Evolutionary conservation across 2,113 vertebrate species (phyloP), one percentile per base, ranked within the genome.

Genomic region (Butorides virescens): DNA sequence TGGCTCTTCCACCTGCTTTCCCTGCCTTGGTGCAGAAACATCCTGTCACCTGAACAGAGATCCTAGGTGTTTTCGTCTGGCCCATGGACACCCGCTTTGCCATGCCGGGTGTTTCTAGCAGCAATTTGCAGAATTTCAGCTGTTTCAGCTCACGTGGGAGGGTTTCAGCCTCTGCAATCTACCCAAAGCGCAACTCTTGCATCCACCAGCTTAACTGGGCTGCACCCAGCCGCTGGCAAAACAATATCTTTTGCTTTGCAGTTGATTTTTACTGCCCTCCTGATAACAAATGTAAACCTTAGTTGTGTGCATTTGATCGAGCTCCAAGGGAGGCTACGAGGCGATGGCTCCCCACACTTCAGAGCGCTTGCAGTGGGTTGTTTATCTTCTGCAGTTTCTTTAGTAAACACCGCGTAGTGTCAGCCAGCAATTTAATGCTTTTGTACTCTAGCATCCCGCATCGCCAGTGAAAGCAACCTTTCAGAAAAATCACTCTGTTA

Each of bases 401-500:
- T 71, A 67, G 90, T 70, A 92, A 97, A 86, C 56, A n/a, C 49
- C 5, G 7, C 11, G 27, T 10, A 36, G 27, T 27, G 34, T 90
- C 91, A 92, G 53, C 11, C 73, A 72, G 62, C 30, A 73, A 75
- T 90, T 91, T 95, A 83, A 67, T 70, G 77, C 74, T 96, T 96
- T 95, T 96, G 77, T 87, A 83, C 34, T 86, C 80, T 36, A 82
- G 89, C 67, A 70, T 89, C 22, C 61, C 49, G 76, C 30, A 29
- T 21, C 93, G 81, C 61, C 91, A 91, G 71, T 74, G 85, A 96
- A 97, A 90, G 52, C 39, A 77, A 71, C 27, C 67, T 83, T 75
- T 92, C 81, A 62, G 90, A 96, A 94, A 88, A 96, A 88, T 78
- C 47, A n/a, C 84, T 93, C 87, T 72, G 47, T 86, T 79, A 76